Percentiles rank a stretch among this genome's conserved stretches.
phyloP scores from a whole-genome alignment of 2,113 vertebrate species.

The Triplophysa tibetana region DNA sequence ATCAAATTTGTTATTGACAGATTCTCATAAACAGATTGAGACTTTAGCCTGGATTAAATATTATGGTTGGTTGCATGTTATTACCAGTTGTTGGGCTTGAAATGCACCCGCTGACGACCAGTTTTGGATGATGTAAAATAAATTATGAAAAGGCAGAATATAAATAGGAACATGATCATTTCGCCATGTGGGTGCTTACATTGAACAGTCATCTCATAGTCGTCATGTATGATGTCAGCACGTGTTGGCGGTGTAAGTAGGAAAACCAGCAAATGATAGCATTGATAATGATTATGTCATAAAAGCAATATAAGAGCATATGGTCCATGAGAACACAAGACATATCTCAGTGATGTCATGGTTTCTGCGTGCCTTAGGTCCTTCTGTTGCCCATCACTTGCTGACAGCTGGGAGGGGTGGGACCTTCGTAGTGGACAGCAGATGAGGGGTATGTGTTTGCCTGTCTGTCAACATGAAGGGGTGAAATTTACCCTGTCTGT shows the following conservation, averaged over 20 bases:
- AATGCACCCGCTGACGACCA: no score
- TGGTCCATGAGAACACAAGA: neutral
- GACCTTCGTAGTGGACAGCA: slow-evolving; percentile 40
- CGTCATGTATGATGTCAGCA: slow-evolving; percentile 14
- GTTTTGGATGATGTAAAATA: no score
- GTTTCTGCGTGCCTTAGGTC: slow-evolving; percentile 14
- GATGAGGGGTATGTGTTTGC: slow-evolving; percentile 42
- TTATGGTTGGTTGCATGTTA: no score
- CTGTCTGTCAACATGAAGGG: slow-evolving; percentile 23
- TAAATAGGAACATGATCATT: neutral
- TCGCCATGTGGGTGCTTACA: neutral
- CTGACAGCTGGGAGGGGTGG: slow-evolving; percentile 51
- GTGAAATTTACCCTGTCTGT: slow-evolving; percentile 27
- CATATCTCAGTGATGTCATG: slow-evolving; percentile 21
- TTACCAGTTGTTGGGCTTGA: no score
- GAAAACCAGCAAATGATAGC: neutral
- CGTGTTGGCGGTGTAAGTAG: neutral
- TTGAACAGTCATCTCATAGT: neutral
- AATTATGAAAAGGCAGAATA: no score
- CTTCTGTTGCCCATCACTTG: slow-evolving; percentile 31
- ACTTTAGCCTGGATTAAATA: no score
- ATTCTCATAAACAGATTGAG: no score
- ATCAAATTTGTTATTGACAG: no score
- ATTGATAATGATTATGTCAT: slow-evolving; percentile 24
- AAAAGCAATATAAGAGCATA: neutral